A percentile compares a stretch with the other conserved stretches of the same genome.
Conservation (phyloP, 2,797 vertebrate genomes). For the Nannoperca australis region DNA sequence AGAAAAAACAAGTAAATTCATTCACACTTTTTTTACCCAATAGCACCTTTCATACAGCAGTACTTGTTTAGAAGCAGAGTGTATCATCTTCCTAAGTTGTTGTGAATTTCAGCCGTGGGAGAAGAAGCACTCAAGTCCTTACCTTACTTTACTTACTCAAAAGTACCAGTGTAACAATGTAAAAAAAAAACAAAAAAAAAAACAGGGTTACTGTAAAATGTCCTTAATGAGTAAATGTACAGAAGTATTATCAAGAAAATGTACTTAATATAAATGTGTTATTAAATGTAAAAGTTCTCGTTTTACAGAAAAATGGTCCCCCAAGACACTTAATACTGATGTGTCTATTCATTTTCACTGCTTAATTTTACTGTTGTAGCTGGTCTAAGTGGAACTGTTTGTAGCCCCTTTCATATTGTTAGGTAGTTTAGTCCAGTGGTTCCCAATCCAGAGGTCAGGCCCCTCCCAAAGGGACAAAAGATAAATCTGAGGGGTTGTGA, state of each 20-base stretch:
- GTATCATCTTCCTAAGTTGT: neutral
- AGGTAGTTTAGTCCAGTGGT: neutral
- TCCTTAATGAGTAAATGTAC: neutral
- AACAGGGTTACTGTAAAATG: too few species aligned
- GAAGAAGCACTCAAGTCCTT: neutral
- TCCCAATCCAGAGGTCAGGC: neutral
- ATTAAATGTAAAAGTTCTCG: neutral
- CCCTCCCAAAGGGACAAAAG: too few species aligned
- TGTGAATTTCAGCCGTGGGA: neutral
- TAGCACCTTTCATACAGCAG: neutral
- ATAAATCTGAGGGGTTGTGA: too few species aligned
- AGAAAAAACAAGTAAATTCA: neutral
- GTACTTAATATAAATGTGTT: too few species aligned
- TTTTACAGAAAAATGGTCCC: neutral
- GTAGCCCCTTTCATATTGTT: neutral
- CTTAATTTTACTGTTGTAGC: neutral
- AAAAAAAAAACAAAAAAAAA: neutral
- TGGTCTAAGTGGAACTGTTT: neutral
- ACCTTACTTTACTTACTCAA: neutral
- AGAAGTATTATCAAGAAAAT: neutral
- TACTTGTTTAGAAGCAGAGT: neutral
- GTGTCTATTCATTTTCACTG: neutral
- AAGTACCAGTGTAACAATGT: neutral
- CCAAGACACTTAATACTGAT: neutral
- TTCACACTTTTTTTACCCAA: neutral